Base-by-base conservation (phyloP, 2,113 vertebrate genomes). In the Lipophrys pholis region DNA sequence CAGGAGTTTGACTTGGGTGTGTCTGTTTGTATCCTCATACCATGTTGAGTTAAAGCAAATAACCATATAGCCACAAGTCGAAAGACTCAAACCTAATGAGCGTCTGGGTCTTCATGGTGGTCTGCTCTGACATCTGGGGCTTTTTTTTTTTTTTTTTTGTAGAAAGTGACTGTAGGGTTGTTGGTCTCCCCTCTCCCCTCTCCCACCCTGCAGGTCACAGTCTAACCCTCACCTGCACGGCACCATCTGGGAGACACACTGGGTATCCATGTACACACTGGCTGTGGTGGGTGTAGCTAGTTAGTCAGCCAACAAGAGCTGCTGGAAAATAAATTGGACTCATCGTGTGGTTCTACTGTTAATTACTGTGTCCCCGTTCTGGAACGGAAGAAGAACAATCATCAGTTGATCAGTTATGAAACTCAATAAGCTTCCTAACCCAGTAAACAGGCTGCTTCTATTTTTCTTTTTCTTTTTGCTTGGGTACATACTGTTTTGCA, bases 41-140 rank as follows among this genome's bases (percentile, higher is more conserved):
- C 17, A 14, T 15, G 16, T 17, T 51, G 15, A 61, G 45, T 53
- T 40, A 61, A 55, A 75, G 45, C 57, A 79, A 85, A 72, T 38
- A 70, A 36, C 2, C 1, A 0, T 17, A 4, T 7, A 14, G 59
- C 45, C 51, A 17, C 40, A 36, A 43, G 39, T 54, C 15, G 35
- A 45, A 30, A 2, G 21, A 30, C 21, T 30, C 21, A 30, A 30
- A 30, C 21, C 21, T n/a, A n/a, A n/a, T n/a, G 21, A 30, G 21
- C 21, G 21, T 30, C 4, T 30, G 21, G 21, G 21, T 30, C 21
- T 30, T 30, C 21, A 30, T 7, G 14, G 8, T 14, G 52, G n/a
- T 59, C 55, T 15, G 21, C 6, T 16, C 14, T 65, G 52, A 30
- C 21, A 30, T n/a, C 9, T 39, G 14, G 49, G 6, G 46, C 11